Conservation (phyloP, 1,140 invertebrate genomes). For the Wiebesia pumilae region DNA sequence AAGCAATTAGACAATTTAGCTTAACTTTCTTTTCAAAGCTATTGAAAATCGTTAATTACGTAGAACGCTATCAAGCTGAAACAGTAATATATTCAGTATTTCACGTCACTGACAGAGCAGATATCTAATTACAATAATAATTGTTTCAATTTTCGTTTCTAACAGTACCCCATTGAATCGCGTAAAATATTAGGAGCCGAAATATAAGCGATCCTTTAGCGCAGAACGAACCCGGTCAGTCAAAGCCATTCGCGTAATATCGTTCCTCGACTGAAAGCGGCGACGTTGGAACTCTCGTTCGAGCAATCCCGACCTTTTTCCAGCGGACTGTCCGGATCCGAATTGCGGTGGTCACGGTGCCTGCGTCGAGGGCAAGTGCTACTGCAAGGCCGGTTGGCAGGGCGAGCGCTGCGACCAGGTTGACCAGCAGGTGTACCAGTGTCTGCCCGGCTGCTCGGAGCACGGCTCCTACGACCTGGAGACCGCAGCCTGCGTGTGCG, state of each 20-base stretch:
- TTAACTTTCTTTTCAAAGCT: not conserved
- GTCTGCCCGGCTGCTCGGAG: slow-evolving; percentile 91
- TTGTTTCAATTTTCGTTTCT: not conserved
- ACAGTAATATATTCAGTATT: too few species aligned
- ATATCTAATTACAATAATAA: not conserved
- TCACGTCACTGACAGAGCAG: not conserved
- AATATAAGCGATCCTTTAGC: not conserved
- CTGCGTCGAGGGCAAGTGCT: slow-evolving; percentile 94
- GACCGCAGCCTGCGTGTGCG: slow-evolving; percentile 89
- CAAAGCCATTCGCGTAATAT: too few species aligned
- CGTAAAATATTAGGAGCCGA: not conserved
- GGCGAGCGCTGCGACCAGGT: slow-evolving; percentile 91
- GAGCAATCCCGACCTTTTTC: slow-evolving; percentile 44
- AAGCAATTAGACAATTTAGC: not conserved
- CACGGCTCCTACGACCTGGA: slow-evolving; percentile 93
- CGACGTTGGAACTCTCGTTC: not conserved
- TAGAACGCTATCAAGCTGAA: not conserved
- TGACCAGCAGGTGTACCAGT: slow-evolving; percentile 91
- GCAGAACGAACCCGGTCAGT: too few species aligned
- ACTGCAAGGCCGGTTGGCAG: slow-evolving; percentile 96
- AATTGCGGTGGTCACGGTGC: slow-evolving; percentile 93
- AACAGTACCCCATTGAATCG: too few species aligned
- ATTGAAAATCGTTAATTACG: not conserved
- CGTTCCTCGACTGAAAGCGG: too few species aligned
- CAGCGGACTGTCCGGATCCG: slow-evolving; percentile 90